Conservation (phyloP, 2,888 invertebrate species). For the Diarsia mendica region DNA sequence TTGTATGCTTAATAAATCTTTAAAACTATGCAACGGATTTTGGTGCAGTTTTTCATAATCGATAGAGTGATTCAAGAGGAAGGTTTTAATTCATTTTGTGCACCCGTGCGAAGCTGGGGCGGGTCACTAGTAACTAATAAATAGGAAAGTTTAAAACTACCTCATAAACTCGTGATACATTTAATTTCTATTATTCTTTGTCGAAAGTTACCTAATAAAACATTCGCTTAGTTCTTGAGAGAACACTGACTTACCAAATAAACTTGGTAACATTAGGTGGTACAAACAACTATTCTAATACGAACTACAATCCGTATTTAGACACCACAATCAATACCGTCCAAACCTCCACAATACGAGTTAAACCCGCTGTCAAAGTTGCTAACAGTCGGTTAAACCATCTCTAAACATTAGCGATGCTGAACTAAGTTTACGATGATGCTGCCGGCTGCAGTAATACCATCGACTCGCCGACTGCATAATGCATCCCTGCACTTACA, state of each 20-base stretch:
- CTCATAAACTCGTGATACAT: neutral
- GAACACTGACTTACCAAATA: neutral
- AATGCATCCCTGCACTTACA: constrained; percentile 85
- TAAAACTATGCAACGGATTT: no score
- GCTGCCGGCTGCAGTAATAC: constrained; percentile 74
- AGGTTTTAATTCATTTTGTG: no score
- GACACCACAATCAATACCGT: constrained; percentile 56
- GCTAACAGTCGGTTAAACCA: constrained; percentile 73
- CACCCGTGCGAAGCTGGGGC: no score
- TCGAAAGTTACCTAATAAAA: neutral
- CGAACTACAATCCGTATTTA: constrained; percentile 42
- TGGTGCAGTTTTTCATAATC: no score
- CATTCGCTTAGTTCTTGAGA: neutral
- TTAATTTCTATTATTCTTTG: neutral
- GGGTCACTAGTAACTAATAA: no score
- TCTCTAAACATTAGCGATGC: constrained; percentile 77
- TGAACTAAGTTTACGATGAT: constrained; percentile 80
- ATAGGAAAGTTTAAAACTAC: neutral
- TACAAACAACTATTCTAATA: constrained; percentile 21
- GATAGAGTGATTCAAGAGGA: no score
- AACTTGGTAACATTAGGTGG: neutral
- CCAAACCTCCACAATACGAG: constrained; percentile 55
- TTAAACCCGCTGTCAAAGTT: constrained; percentile 65
- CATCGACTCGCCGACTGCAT: constrained; percentile 81
- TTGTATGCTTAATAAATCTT: no score